These are phyloP conservation scores for Aplysina aerophoba DNA, from an alignment of 37 sponge, comb jelly and placozoan genomes.

Conservation along the genomic window DNA sequence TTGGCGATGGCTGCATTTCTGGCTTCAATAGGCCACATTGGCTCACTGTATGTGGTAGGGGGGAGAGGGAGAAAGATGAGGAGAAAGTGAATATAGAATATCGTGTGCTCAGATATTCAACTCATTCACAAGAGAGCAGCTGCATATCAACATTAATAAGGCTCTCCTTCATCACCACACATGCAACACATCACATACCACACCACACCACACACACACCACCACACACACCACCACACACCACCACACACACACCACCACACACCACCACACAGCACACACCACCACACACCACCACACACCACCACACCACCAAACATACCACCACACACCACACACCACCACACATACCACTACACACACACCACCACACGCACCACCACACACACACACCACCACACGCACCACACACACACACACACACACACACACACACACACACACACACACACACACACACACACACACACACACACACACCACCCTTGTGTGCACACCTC, in stretches of 20 bases:
- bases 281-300: not conserved
- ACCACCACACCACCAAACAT: not conserved
- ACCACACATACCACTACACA: conserved; percentile 21
- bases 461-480: no score
- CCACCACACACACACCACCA: not conserved
- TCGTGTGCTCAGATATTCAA: no score
- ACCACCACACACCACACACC: conserved; percentile 11
- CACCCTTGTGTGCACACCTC: no score
- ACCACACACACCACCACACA: conserved; percentile 19
- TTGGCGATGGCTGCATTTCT: conserved; percentile 93
- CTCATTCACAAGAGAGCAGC: not conserved
- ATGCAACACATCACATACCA: not conserved
- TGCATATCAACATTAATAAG: no score
- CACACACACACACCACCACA: no score
- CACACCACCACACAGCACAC: conserved; percentile 19
- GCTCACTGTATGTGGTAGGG: conserved; percentile 74
- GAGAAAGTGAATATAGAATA: no score
- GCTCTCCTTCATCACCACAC: no score
- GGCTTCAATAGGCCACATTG: conserved; percentile 98
- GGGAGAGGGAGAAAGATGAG: no score
- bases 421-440: no score
- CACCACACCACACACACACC: conserved; percentile 27
- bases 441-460: no score
- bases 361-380: conserved; percentile 1
- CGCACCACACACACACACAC: no score